Evolutionary conservation across 1,140 invertebrate genomes (phyloP).

Genomic region (Platyscapa corneri): DNA sequence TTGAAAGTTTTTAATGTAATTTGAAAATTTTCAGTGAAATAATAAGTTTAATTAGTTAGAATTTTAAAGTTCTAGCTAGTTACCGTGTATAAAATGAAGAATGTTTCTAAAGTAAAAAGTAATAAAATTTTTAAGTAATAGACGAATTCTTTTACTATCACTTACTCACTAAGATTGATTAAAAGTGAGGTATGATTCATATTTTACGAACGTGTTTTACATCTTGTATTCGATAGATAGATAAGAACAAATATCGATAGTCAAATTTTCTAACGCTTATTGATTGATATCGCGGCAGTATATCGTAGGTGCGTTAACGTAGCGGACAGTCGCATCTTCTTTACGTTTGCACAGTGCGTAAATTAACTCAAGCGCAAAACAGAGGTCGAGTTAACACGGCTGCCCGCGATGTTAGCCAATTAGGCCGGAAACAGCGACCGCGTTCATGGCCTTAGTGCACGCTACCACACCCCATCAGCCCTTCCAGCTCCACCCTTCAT

Average conservation of each 20-base stretch:
- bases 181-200: not conserved
- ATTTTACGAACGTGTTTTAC: not conserved
- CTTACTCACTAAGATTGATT: no score
- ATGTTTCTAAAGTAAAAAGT: no score
- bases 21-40: not conserved
- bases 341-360: not conserved
- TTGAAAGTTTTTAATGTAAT: not conserved
- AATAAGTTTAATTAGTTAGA: not conserved
- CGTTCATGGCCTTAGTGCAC: not conserved
- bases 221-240: no score
- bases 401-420: conserved; percentile 41
- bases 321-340: not conserved
- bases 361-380: conserved; percentile 23
- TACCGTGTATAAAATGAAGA: no score
- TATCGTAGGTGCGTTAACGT: not conserved
- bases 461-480: not conserved
- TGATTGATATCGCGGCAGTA: no score
- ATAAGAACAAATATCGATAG: no score
- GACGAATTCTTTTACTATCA: no score
- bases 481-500: not conserved
- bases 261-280: no score
- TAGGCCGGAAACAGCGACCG: conserved; percentile 13
- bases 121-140: no score
- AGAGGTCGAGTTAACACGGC: conserved; percentile 43
- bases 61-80: not conserved